These are phyloP conservation scores for Balaenoptera acutorostrata DNA, from an alignment of 2,113 vertebrate species.

Conservation along the genomic window DNA sequence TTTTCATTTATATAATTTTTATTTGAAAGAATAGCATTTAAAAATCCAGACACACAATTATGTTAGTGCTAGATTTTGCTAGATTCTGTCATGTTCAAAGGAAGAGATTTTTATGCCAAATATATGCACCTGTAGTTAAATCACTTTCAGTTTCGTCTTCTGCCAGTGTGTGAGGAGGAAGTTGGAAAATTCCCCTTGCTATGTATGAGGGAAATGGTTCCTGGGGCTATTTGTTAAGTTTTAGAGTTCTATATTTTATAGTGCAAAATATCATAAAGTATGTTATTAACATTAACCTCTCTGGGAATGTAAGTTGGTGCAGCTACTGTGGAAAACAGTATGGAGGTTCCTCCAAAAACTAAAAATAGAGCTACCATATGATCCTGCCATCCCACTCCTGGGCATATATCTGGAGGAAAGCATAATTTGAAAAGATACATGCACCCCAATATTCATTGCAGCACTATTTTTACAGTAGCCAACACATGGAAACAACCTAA, in stretches of 20 bases:
- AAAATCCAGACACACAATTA: background rate
- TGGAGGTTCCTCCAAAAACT: background rate
- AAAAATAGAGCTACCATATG: background rate
- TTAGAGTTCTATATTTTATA: background rate
- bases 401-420: background rate
- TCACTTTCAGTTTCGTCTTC: conserved; percentile 1
- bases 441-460: background rate
- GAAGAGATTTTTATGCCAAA: conserved; percentile 14
- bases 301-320: background rate
- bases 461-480: background rate
- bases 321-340: background rate
- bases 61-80: background rate
- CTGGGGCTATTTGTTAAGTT: background rate
- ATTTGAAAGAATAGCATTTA: background rate
- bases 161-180: background rate
- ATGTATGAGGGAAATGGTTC: background rate
- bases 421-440: background rate
- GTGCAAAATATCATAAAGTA: background rate
- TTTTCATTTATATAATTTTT: conserved; percentile 19
- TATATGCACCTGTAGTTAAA: background rate
- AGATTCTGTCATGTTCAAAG: background rate
- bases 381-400: background rate
- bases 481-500: background rate
- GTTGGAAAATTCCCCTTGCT: background rate
- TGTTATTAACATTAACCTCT: background rate